These are phyloP conservation scores for Salvelinus namaycush DNA, from an alignment of 2,113 vertebrate genomes.

Conservation along the genomic window DNA sequence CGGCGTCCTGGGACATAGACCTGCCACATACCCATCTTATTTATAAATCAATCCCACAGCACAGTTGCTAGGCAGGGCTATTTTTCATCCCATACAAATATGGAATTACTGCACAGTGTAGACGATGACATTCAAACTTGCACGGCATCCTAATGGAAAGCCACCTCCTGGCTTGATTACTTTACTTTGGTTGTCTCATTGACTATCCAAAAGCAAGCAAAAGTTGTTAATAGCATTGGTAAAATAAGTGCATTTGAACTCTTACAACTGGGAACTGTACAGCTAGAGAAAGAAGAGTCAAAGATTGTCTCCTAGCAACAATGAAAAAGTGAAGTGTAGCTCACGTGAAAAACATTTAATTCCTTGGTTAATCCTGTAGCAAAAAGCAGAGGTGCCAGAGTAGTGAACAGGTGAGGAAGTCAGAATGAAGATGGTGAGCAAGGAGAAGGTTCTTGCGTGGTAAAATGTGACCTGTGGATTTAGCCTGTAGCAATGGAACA, in stretches of 20 bases:
- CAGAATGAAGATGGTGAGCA: not conserved
- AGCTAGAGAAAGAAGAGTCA: not conserved
- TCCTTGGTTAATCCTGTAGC: no score
- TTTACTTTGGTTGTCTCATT: not conserved
- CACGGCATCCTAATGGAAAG: not conserved
- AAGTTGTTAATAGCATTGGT: not conserved
- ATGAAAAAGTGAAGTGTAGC: no score
- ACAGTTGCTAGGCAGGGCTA: conserved; percentile 20
- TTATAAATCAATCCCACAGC: not conserved
- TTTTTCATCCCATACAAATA: conserved; percentile 60
- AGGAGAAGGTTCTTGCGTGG: not conserved
- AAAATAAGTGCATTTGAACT: not conserved
- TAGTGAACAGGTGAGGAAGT: not conserved
- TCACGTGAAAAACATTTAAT: not conserved
- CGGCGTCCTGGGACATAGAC: not conserved
- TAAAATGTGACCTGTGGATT: no score
- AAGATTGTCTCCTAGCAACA: no score
- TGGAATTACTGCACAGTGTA: conserved; percentile 30
- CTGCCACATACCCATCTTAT: conserved; percentile 2
- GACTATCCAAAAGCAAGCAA: not conserved
- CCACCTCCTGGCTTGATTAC: not conserved
- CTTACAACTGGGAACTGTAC: not conserved
- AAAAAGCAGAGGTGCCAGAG: no score
- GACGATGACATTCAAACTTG: not conserved
- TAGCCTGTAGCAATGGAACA: no score